Base-by-base conservation (phyloP, 2,888 invertebrate genomes). In the Drosophila ustulata region DNA sequence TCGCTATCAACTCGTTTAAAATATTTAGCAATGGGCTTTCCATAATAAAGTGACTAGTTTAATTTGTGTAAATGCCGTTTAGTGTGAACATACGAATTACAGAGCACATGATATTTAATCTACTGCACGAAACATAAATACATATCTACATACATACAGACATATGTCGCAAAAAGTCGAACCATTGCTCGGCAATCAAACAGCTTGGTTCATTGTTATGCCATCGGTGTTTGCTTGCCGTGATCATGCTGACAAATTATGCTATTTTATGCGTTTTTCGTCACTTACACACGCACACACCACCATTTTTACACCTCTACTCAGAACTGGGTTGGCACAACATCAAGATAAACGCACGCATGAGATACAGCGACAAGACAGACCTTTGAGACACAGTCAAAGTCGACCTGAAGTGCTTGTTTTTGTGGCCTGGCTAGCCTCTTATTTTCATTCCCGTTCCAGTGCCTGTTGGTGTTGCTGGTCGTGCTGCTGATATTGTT, bases 211-310 rank as follows among this genome's bases (percentile, higher is more conserved):
- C 84, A 88, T 87, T 87, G 74, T 73, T 86, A 87, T 87, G 84
- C 88, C 66, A 66, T n/a, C 58, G 69, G 73, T 67, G 72, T 82
- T 41, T 50, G 59, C 50, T 56, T 55, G 66, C 68, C 75, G 71
- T 79, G 65, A 65, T 83, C 77, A 70, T 75, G 78, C 80, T 81
- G 87, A 87, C 88, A 88, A 88, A 85, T 88, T 88, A 88, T 88
- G 80, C 81, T 77, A 78, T 80, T 88, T 86, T 82, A 86, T 87
- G 81, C 80, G 81, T 78, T 78, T 85, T 81, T 84, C 78, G 76
- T 72, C 86, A 75, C 76, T 50, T 58, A 52, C 49, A 43, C 18
- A 23, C 18, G 41, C 28, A 46, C 72, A 32, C 50, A 59, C 34
- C 30, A 56, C 50, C 32, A 47, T 46, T 11, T 39, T 6, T 52